These are phyloP conservation scores for Athalia cordata DNA, from an alignment of 2,888 invertebrate species.

Conservation along the genomic window DNA sequence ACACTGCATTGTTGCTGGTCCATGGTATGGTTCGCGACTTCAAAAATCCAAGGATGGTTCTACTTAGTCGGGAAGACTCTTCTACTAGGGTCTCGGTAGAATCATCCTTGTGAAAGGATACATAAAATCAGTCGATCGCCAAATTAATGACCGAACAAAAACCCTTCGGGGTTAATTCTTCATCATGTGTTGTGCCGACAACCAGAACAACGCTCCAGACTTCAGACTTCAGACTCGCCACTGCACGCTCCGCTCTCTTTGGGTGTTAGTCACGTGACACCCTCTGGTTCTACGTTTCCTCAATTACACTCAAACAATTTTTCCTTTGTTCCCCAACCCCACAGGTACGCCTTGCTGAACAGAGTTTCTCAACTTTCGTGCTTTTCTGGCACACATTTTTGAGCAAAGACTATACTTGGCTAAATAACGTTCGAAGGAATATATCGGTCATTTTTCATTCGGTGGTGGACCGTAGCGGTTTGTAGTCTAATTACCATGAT, in stretches of 20 bases:
- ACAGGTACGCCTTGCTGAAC: conserved; percentile 49
- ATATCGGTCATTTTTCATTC: too few species aligned
- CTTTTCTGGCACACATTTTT: neutral
- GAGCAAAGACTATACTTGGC: neutral
- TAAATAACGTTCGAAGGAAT: too few species aligned
- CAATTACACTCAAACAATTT: conserved; percentile 66
- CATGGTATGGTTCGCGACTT: conserved; percentile 70
- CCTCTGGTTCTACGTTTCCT: conserved; percentile 52
- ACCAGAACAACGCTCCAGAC: conserved; percentile 55
- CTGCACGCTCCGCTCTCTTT: conserved; percentile 31
- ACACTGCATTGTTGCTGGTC: conserved; percentile 74
- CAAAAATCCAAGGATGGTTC: conserved; percentile 18
- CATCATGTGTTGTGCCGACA: conserved; percentile 67
- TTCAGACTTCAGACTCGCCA: conserved; percentile 39
- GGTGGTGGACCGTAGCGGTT: too few species aligned
- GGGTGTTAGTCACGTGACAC: conserved; percentile 37
- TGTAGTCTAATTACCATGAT: too few species aligned
- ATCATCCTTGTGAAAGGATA: conserved; percentile 45
- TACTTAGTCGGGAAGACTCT: conserved; percentile 45
- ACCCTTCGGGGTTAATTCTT: conserved; percentile 63
- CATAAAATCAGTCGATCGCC: neutral
- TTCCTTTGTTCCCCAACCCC: conserved; percentile 60
- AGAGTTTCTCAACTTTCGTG: conserved; percentile 47
- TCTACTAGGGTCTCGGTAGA: conserved; percentile 43
- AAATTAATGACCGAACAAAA: neutral